Conservation (phyloP, 2,113 vertebrate species). For the Dissostichus mawsoni region DNA sequence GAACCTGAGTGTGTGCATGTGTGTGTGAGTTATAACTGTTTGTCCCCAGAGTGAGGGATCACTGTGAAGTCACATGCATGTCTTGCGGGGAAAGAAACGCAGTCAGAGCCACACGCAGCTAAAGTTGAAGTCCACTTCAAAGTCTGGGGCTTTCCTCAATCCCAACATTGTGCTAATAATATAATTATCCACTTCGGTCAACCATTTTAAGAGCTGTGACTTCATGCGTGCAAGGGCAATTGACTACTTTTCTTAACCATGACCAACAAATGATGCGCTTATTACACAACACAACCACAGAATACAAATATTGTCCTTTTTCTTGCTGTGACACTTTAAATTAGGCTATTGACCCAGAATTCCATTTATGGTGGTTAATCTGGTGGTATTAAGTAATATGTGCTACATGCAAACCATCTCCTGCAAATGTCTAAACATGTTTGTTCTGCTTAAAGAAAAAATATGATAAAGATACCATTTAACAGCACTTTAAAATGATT, state of each 20-base stretch:
- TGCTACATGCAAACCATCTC: background rate
- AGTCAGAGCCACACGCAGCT: slow-evolving; percentile 55
- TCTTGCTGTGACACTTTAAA: background rate
- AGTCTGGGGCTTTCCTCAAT: slow-evolving; percentile 68
- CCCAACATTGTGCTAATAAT: slow-evolving; percentile 58
- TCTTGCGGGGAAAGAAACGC: slow-evolving; percentile 48
- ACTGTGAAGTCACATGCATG: slow-evolving; percentile 72
- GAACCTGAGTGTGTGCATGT: slow-evolving; percentile 16
- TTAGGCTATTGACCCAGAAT: background rate
- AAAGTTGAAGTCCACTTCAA: slow-evolving; percentile 71
- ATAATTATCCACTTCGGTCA: slow-evolving; percentile 45
- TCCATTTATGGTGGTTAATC: background rate
- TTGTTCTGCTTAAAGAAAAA: background rate
- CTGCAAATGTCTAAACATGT: background rate
- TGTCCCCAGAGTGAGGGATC: slow-evolving; percentile 63
- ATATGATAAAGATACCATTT: slow-evolving; percentile 29
- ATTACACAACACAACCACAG: slow-evolving; percentile 7
- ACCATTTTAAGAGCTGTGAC: slow-evolving; percentile 56
- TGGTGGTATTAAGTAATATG: slow-evolving; percentile 10
- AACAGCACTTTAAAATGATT: background rate
- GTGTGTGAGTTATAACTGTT: slow-evolving; percentile 58
- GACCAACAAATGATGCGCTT: slow-evolving; percentile 20
- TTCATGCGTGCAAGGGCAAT: slow-evolving; percentile 11
- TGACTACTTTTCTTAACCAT: slow-evolving; percentile 9
- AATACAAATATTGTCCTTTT: background rate